A percentile compares a stretch with the other conserved stretches of the same genome.
These are phyloP conservation scores for Taenioides sp. DNA, from an alignment of 2,797 vertebrate species.

Conservation along the genomic window DNA sequence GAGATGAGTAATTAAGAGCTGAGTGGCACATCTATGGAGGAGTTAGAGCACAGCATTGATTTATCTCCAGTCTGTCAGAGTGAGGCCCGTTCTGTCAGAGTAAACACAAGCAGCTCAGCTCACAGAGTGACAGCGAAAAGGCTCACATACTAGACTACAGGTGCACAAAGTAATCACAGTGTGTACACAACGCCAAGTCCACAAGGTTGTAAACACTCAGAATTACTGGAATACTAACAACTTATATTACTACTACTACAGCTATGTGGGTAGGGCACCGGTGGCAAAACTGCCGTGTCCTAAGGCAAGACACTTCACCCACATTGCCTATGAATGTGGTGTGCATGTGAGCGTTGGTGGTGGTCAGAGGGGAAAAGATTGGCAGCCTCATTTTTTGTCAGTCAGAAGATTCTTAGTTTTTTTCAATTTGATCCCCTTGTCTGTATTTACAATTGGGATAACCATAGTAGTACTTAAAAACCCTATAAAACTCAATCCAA, in stretches of 20 bases:
- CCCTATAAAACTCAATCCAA: background rate
- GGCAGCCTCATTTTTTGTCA: no score
- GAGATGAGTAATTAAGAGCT: conserved; percentile 50
- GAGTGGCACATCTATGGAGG: conserved; percentile 46
- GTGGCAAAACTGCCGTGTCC: no score
- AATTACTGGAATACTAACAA: background rate
- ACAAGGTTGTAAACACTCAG: background rate
- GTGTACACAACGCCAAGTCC: background rate
- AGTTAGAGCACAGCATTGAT: conserved; percentile 48
- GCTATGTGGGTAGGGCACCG: no score
- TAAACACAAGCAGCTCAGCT: conserved; percentile 34
- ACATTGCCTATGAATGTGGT: no score
- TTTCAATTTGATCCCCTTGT: no score
- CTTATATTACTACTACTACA: background rate
- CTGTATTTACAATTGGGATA: background rate
- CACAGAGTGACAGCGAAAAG: conserved; percentile 10
- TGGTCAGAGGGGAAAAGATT: no score
- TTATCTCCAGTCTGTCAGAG: conserved; percentile 24
- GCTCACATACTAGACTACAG: conserved; percentile 11
- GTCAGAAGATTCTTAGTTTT: no score
- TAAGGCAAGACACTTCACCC: no score
- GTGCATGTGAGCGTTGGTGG: no score
- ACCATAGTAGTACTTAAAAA: background rate
- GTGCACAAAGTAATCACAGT: background rate
- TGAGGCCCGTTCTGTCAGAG: conserved; percentile 26